Evolutionary conservation across 1,140 invertebrate genomes (phyloP).

Genomic region (Pseudomyrmex pallidus): DNA sequence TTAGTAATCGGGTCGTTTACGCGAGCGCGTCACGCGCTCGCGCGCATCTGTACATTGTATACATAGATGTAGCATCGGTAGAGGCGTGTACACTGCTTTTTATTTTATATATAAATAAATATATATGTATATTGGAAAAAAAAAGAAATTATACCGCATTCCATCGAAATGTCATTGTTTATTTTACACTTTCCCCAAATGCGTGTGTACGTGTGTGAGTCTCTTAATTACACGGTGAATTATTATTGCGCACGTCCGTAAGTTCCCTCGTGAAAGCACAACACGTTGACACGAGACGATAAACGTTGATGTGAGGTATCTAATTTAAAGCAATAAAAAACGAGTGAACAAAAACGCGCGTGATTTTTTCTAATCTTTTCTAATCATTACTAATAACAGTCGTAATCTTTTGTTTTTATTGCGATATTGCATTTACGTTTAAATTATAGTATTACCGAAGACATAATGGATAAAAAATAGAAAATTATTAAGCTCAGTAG

Average conservation of each 20-base stretch:
- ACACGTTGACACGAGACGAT: background rate
- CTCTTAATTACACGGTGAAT: background rate
- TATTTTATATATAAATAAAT: constrained; percentile 41
- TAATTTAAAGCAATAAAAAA: background rate
- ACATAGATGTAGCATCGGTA: constrained; percentile 49
- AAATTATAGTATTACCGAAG: background rate
- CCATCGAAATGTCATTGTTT: background rate
- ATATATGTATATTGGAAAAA: constrained; percentile 27
- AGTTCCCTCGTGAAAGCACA: background rate
- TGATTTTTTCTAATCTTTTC: too few species aligned
- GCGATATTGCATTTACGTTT: background rate
- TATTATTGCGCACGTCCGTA: background rate
- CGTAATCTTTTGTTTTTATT: background rate
- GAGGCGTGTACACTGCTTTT: constrained; percentile 57
- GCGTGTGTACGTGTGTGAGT: background rate
- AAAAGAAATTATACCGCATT: constrained; percentile 41
- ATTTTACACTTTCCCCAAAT: constrained; percentile 7
- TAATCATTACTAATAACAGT: too few species aligned
- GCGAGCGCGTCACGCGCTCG: background rate
- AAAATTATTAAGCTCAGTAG: background rate
- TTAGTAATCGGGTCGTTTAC: constrained; percentile 32
- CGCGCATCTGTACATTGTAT: constrained; percentile 51
- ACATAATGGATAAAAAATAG: too few species aligned
- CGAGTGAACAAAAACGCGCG: too few species aligned
- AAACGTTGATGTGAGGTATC: background rate